phyloP scores from a whole-genome alignment of 2,888 invertebrate genomes.

The Acrobasis repandana region DNA sequence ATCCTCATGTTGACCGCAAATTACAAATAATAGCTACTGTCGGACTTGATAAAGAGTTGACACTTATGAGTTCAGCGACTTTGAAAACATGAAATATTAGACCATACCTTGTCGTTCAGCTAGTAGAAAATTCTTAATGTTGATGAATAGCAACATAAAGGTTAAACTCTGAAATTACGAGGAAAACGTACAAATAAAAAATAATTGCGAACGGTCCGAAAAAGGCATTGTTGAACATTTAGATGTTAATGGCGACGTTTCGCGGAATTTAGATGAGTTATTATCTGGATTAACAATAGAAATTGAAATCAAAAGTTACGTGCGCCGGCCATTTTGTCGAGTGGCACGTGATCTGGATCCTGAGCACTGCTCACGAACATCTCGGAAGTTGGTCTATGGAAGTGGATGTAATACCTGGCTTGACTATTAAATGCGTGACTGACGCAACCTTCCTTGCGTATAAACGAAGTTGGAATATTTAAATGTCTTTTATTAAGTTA shows the following conservation, averaged over 20 bases:
- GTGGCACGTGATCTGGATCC: conserved; percentile 11
- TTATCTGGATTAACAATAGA: conserved; percentile 47
- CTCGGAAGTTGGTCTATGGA: conserved; percentile 14
- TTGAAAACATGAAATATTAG: background rate
- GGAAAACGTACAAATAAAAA: background rate
- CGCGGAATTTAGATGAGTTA: conserved; percentile 46
- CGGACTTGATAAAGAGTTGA: no score
- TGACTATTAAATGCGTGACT: conserved; percentile 7
- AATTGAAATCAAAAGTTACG: conserved; percentile 55
- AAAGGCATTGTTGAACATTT: conserved; percentile 3
- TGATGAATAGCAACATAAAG: background rate
- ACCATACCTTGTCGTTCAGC: background rate
- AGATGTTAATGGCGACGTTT: background rate
- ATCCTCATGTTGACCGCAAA: no score
- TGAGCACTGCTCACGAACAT: background rate
- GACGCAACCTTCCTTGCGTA: background rate
- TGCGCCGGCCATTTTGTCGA: conserved; percentile 22
- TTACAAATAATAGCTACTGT: no score
- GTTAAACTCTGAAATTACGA: background rate
- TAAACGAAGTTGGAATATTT: no score
- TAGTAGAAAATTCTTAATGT: background rate
- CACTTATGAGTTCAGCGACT: background rate
- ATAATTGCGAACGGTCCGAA: background rate
- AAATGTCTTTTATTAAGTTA: no score
- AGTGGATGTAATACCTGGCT: background rate